Evolutionary conservation across 2,113 vertebrate genomes (phyloP).

Genomic region (Phyllostomus discolor): DNA sequence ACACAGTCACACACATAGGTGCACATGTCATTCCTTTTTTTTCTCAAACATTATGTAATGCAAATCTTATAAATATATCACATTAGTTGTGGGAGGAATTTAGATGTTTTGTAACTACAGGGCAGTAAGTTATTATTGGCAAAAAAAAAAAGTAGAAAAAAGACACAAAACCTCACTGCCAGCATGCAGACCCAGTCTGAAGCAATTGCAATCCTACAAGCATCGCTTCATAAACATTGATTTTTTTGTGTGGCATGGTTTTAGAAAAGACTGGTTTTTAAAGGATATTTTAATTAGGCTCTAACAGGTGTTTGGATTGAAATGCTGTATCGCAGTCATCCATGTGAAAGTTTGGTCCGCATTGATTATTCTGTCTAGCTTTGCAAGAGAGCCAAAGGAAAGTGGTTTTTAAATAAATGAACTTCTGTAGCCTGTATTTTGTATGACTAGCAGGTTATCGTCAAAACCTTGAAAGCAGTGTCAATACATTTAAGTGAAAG

Average conservation of each 20-base stretch:
- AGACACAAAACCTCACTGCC: background rate
- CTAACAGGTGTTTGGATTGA: conserved; percentile 45
- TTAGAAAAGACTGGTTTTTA: conserved; percentile 11
- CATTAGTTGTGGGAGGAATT: background rate
- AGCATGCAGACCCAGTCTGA: background rate
- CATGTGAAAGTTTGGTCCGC: background rate
- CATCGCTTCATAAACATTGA: background rate
- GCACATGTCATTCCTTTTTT: background rate
- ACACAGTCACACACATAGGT: background rate
- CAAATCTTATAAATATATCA: background rate
- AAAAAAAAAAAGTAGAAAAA: background rate
- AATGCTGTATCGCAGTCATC: background rate
- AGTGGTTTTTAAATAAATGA: background rate
- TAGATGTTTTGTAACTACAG: conserved; percentile 31
- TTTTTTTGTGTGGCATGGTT: conserved; percentile 17
- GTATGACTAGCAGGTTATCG: background rate
- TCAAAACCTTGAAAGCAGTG: background rate
- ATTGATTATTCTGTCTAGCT: conserved; percentile 14
- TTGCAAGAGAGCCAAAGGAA: background rate
- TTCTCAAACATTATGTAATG: conserved; percentile 15
- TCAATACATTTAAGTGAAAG: background rate
- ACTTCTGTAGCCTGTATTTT: background rate
- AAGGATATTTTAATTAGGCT: conserved; percentile 40
- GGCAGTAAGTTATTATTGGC: conserved; percentile 39
- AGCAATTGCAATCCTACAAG: background rate